Evolutionary conservation across 2,797 vertebrate genomes (phyloP), one percentile per base, ranked within the genome.

Genomic region (Ceryle rudis): DNA sequence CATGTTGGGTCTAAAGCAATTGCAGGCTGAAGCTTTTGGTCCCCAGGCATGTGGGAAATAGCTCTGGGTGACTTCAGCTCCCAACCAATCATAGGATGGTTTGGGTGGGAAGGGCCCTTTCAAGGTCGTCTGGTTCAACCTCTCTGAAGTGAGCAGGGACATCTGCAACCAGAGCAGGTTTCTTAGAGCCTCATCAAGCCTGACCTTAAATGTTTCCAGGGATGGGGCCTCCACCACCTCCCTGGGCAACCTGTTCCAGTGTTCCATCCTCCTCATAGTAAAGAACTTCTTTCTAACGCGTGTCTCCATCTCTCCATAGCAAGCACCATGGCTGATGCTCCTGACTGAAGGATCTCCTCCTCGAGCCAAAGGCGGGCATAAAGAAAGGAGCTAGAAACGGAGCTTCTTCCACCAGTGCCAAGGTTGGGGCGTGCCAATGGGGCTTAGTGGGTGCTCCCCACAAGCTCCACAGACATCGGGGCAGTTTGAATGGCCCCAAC

Each of bases 381-480:
- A 41, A 3, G 14, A 10, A n/a, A 33, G 0, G 14, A 54, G 25
- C 28, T 51, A 10, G 25, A 47, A 57, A 17, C 72, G 18, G 47
- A 26, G 18, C 37, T 69, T 37, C 54, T 16, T 51, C 33, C 60
- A 29, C 18, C 61, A 13, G 0, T 5, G 31, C 25, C 72, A 37
- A 28, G 4, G 51, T 0, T 47, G 44, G 37, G 42, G 6, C 9
- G 10, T 0, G 1, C 7, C 65, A n/a, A 2, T 2, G 11, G 29
- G 33, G 70, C 41, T 52, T 1, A 3, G 17, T 16, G 42, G 7
- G 18, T 23, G 17, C 15, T 66, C 33, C 37, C 11, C 26, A 17
- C 5, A 8, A 46, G 0, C 21, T 33, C 37, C 55, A 49, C 4
- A 0, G 2, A 42, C 35, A 25, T 5, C 0, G 1, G 19, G 20